These are phyloP conservation scores for Odontomachus brunneus DNA, from an alignment of 1,140 invertebrate genomes.

Conservation along the genomic window DNA sequence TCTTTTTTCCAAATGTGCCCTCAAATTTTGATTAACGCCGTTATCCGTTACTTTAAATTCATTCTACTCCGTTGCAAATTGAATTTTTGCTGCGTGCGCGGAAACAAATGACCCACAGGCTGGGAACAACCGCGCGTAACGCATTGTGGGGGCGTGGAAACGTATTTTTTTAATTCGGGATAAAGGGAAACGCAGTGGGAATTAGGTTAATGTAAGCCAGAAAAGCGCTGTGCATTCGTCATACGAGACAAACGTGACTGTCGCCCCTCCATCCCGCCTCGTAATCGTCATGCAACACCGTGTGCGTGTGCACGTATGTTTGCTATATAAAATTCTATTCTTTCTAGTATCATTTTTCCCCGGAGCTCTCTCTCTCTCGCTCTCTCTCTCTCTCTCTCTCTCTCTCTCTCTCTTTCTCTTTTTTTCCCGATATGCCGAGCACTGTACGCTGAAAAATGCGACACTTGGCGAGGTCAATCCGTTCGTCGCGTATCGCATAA, in stretches of 20 bases:
- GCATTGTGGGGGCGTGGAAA: not conserved
- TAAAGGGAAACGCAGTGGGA: not conserved
- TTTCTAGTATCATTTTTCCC: not conserved
- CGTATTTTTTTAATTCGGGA: constrained; percentile 16
- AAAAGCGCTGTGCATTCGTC: not conserved
- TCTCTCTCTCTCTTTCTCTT: not conserved
- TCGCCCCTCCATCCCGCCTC: not conserved
- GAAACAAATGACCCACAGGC: too few relatives aligned
- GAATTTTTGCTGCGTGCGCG: constrained; percentile 9
- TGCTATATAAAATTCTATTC: not conserved
- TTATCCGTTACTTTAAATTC: constrained; percentile 3
- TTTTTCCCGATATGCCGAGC: not conserved
- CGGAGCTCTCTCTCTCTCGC: not conserved
- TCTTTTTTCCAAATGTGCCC: constrained; percentile 1
- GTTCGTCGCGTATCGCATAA: not conserved
- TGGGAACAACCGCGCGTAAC: not conserved
- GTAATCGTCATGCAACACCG: too few relatives aligned
- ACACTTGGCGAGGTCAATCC: not conserved
- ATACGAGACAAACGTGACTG: not conserved
- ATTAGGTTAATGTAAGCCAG: constrained; percentile 26
- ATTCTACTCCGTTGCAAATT: constrained; percentile 35
- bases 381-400: not conserved
- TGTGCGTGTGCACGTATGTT: not conserved
- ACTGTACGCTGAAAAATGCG: not conserved
- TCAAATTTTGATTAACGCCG: constrained; percentile 41